phyloP scores from a whole-genome alignment of 2,888 invertebrate genomes.

The Drepana falcataria region DNA sequence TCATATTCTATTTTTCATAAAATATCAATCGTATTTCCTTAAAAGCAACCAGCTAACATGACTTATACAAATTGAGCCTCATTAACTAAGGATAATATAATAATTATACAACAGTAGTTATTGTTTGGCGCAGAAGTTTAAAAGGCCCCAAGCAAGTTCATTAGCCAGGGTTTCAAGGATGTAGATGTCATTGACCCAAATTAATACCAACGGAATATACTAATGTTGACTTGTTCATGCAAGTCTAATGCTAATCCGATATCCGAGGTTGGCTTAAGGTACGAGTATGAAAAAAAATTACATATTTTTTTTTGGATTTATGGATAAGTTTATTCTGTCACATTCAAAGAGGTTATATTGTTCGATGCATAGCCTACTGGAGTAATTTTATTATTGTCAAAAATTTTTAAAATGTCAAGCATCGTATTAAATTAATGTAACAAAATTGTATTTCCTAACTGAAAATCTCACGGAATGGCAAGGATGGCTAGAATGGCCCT shows the following conservation, averaged over 20 bases:
- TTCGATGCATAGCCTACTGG: too few relatives aligned
- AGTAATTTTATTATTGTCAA: background rate
- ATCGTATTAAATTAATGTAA: conserved; percentile 8
- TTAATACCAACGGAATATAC: background rate
- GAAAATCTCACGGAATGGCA: conserved; percentile 33
- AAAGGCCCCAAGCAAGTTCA: conserved; percentile 2
- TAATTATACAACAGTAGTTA: background rate
- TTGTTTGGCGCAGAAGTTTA: background rate
- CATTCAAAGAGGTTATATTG: too few relatives aligned
- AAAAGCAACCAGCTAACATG: background rate
- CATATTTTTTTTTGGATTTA: too few relatives aligned
- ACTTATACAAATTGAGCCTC: background rate
- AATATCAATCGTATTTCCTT: too few relatives aligned
- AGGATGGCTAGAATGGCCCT: conserved; percentile 47
- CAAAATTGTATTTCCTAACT: conserved; percentile 1
- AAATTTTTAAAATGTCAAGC: background rate
- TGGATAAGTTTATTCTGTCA: too few relatives aligned
- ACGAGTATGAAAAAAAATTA: too few relatives aligned
- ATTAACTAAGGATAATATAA: background rate
- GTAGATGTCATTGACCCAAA: conserved; percentile 10
- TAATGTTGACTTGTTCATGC: background rate
- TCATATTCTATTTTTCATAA: too few relatives aligned
- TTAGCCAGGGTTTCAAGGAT: conserved; percentile 4
- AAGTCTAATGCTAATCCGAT: too few relatives aligned
- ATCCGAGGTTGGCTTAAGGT: too few relatives aligned